Conservation (phyloP, 2,888 invertebrate species). For the Patella ulyssiponensis region DNA sequence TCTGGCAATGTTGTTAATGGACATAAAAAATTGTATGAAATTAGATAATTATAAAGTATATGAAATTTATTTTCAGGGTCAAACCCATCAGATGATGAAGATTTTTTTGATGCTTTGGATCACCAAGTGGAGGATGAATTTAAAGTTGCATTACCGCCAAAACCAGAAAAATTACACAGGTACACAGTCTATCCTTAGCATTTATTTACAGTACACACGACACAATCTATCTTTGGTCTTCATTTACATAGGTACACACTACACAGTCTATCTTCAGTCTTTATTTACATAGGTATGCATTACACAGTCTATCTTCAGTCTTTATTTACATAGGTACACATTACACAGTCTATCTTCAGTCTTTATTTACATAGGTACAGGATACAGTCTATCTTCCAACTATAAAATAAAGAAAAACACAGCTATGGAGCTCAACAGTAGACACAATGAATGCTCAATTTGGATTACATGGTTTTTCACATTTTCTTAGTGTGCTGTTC, state of each 20-base stretch:
- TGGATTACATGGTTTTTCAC: too few species aligned
- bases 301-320: too few species aligned
- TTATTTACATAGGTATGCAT: constrained; percentile 19
- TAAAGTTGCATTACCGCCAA: constrained; percentile 60
- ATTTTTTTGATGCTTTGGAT: constrained; percentile 70
- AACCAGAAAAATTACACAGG: constrained; percentile 56
- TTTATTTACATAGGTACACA: too few species aligned
- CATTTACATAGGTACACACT: not conserved
- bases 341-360: not conserved
- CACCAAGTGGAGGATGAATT: constrained; percentile 63
- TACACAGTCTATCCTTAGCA: constrained; percentile 27
- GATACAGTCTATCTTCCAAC: not conserved
- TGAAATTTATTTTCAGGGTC: constrained; percentile 10
- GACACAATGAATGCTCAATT: too few species aligned
- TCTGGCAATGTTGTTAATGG: too few species aligned
- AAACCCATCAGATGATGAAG: constrained; percentile 61
- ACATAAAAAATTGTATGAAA: too few species aligned
- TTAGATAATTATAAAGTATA: not conserved
- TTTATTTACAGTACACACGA: too few species aligned
- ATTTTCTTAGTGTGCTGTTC: too few species aligned
- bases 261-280: not conserved
- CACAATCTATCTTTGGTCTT: too few species aligned
- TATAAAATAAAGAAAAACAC: too few species aligned
- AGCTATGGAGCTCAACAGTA: too few species aligned
- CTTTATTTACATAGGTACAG: constrained; percentile 15